Evolutionary conservation across 2,113 vertebrate species (phyloP).

Genomic region (Burhinus bistriatus): DNA sequence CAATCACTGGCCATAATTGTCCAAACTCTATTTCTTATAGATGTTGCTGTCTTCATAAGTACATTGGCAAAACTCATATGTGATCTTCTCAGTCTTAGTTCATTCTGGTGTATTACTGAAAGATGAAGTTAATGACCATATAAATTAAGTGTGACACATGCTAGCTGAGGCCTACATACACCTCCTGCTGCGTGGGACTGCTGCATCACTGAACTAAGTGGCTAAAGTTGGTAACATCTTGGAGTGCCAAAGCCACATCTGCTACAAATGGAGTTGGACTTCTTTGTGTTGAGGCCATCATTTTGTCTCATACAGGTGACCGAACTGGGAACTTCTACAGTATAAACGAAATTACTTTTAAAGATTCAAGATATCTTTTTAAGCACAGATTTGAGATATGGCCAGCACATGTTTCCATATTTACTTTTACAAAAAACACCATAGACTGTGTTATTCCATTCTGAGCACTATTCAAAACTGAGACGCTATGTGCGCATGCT

Average conservation of each 20-base stretch:
- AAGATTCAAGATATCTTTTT: neutral
- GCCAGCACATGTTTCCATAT: neutral
- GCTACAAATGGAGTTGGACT: neutral
- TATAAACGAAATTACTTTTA: neutral
- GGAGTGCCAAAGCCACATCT: neutral
- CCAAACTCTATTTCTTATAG: neutral
- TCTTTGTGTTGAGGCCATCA: neutral
- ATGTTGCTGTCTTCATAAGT: neutral
- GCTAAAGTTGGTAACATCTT: no score
- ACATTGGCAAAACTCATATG: neutral
- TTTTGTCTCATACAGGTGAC: neutral
- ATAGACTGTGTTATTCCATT: neutral
- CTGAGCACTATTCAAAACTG: neutral
- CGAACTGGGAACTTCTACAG: neutral
- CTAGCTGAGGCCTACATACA: neutral
- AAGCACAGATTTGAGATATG: neutral
- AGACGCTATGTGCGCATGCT: accelerated
- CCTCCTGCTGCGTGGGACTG: neutral
- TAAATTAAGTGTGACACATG: neutral
- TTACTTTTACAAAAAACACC: neutral
- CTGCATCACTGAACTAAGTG: neutral
- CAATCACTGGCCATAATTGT: neutral
- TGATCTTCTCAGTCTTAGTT: neutral
- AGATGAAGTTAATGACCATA: neutral
- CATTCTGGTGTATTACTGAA: neutral